Base-by-base conservation (phyloP, 2,888 invertebrate species). In the Dastarcus helophoroides region DNA sequence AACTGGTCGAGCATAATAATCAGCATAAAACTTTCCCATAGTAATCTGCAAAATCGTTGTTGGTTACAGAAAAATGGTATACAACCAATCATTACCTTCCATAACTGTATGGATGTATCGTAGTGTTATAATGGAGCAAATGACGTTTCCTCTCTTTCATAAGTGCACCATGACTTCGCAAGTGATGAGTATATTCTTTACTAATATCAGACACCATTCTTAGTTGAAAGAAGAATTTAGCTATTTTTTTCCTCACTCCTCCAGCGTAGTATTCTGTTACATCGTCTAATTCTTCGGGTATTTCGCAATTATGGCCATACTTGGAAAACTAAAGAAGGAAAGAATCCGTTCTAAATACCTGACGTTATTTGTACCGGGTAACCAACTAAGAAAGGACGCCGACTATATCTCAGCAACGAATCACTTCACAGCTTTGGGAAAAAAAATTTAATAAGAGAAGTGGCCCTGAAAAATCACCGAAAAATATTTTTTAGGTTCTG, bases 91-190 rank as follows among this genome's bases (percentile, higher is more conserved):
- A 9, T 36, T 45, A 50, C 51, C 48, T 42, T 14, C 43, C 44
- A 28, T 35, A 36, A 39, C 53, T 51, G 32, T 47, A 51, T 4
- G 53, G 52, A 31, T 54, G 53, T 30, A 54, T 49, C 13, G 42
- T 42, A 22, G 39, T 39, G 5, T 43, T 43, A 31, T 51, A 39
- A 32, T 46, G 36, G 22, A 31, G 23, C 10, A 53, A 35, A 33
- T 54, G 53, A 29, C 52, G 42, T 34, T 42, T 43, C 17, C 48
- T 43, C 32, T 54, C 53, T 24, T 46, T 48, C 16, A 44, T 41
- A 19, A 53, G 46, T 5, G 52, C 46, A 5, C 51, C 52, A 29
- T 47, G 49, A 32, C 53, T 54, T 32, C 52, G 38, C 33, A 54
- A 26, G 35, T 50, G 50, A 14, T 50, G 48, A 4, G 48, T 49